Evolutionary conservation across 2,797 vertebrate genomes (phyloP).

Genomic region (Spinibarbus caldwelli): DNA sequence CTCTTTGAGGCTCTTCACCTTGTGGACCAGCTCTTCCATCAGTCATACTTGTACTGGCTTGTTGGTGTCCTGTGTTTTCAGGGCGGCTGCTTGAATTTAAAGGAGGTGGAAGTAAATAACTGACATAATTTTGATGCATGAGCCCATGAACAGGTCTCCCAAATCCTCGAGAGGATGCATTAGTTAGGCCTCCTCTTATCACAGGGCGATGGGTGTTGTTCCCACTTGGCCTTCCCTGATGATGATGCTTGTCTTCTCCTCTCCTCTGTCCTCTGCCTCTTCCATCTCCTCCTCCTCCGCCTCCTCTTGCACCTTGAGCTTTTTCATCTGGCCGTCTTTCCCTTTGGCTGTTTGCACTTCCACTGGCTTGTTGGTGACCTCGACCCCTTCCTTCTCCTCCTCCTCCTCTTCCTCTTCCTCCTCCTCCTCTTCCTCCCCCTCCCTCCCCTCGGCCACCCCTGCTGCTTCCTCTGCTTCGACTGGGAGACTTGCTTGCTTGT

Average conservation of each 20-base stretch:
- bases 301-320: neutral
- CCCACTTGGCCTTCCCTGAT: neutral
- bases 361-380: neutral
- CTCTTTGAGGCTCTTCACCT: constrained; percentile 29
- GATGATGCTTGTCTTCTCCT: constrained; percentile 29
- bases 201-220: neutral
- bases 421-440: no score
- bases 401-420: neutral
- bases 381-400: neutral
- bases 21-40: constrained; percentile 22
- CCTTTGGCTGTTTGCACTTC: neutral
- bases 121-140: no score
- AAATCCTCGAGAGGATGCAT: neutral
- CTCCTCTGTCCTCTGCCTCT: constrained; percentile 46
- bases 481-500: constrained; percentile 38
- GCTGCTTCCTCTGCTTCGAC: constrained; percentile 21
- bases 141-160: neutral
- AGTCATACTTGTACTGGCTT: constrained; percentile 7
- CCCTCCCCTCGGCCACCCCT: constrained; percentile 9
- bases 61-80: neutral
- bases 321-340: neutral
- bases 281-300: constrained; percentile 10
- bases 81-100: no score
- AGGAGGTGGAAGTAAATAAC: neutral
- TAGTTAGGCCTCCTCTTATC: neutral